Percentiles rank a stretch among this genome's conserved stretches.
Evolutionary conservation across 2,888 invertebrate species (phyloP).

Genomic region (Idaea biselata): DNA sequence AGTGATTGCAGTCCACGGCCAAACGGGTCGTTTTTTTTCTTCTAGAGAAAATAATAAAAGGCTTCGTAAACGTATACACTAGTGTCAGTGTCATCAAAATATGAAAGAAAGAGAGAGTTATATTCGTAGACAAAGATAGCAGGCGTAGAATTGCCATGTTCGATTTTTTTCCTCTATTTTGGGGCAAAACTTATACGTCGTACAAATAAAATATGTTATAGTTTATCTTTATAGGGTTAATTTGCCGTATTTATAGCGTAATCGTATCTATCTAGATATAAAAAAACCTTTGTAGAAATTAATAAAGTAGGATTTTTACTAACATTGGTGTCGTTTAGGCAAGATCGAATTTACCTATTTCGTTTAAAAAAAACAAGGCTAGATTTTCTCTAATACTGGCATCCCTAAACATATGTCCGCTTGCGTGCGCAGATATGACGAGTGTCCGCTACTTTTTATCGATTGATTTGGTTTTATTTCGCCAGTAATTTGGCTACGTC

Average conservation of each 20-base stretch:
- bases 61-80: background rate
- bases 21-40: too few species aligned
- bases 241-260: background rate
- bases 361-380: background rate
- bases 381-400: slow-evolving; percentile 23
- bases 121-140: background rate
- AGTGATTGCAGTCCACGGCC: too few species aligned
- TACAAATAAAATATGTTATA: background rate
- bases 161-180: background rate
- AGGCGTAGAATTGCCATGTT: background rate
- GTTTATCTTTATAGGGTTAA: background rate
- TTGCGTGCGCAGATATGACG: slow-evolving; percentile 52
- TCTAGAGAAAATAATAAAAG: background rate
- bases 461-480: slow-evolving; percentile 53
- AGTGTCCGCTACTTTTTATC: slow-evolving; percentile 45
- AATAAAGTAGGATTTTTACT: background rate
- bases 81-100: background rate
- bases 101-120: background rate
- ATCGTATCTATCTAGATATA: background rate
- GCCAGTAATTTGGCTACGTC: slow-evolving; percentile 64
- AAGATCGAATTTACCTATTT: background rate
- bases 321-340: background rate
- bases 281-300: background rate
- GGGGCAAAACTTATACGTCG: background rate
- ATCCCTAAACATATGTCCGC: slow-evolving; percentile 42